Percentiles rank a stretch among this genome's conserved stretches.
These are phyloP conservation scores for Rhodeus uyekii DNA, from an alignment of 2,797 vertebrate species.

Conservation along the genomic window DNA sequence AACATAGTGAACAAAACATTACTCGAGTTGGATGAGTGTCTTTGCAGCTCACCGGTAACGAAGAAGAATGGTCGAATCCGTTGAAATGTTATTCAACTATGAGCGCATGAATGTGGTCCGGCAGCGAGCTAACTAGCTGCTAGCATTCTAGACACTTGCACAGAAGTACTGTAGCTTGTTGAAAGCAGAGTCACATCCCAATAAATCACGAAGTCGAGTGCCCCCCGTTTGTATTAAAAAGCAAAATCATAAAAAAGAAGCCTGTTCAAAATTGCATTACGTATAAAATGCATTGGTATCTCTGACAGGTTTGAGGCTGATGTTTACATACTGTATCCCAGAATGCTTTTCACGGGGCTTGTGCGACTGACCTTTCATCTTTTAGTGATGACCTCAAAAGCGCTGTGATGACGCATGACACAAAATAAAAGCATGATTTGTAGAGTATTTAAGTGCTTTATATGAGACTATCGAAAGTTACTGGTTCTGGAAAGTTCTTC, in stretches of 20 bases:
- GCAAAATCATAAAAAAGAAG: not conserved
- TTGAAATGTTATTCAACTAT: slow-evolving; percentile 12
- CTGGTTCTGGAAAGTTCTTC: not conserved
- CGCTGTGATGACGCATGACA: not conserved
- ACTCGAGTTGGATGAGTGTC: not conserved
- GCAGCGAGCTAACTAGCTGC: slow-evolving; percentile 48
- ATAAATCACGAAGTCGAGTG: not conserved
- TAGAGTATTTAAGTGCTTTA: not conserved
- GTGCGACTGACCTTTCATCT: slow-evolving; percentile 22
- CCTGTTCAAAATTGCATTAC: not conserved
- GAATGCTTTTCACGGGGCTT: slow-evolving; percentile 54
- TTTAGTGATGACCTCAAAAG: slow-evolving; percentile 40
- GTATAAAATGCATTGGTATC: slow-evolving; percentile 11
- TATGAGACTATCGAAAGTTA: not conserved
- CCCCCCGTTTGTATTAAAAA: not conserved
- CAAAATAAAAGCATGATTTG: slow-evolving; percentile 32
- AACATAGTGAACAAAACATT: not conserved
- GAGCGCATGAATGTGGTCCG: slow-evolving; percentile 47
- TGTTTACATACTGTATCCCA: slow-evolving; percentile 58
- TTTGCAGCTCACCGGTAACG: slow-evolving; percentile 46
- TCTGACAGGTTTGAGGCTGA: slow-evolving; percentile 35
- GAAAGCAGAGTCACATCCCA: slow-evolving; percentile 41
- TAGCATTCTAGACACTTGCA: slow-evolving; percentile 41
- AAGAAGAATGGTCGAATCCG: slow-evolving; percentile 36
- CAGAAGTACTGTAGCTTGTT: slow-evolving; percentile 43